Base-by-base conservation (phyloP, 2,888 invertebrate genomes). In the Callinectes sapidus region DNA sequence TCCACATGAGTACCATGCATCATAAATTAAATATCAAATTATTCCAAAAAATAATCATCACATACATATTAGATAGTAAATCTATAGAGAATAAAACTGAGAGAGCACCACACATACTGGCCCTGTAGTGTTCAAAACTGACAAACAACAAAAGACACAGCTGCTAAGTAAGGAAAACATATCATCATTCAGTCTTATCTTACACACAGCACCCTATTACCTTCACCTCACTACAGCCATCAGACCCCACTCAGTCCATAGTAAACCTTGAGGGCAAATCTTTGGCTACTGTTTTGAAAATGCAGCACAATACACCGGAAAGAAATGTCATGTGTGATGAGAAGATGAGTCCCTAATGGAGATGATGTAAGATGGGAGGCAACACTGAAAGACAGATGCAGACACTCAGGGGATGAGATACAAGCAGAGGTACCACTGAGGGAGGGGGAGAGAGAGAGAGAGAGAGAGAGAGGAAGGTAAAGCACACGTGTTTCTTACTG, bases 91-190 rank as follows among this genome's bases (percentile, higher is more conserved):
- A 28, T 71, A 71, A 13, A n/a, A 28, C n/a, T 71, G 2, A 28
- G 71, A n/a, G n/a, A 71, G 71, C 71, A 71, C 71, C 71, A 28
- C 71, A 71, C 71, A 71, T n/a, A 71, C 71, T 28, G 28, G 23
- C 71, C 2, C n/a, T 28, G 23, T 71, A 8, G 71, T 71, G 61
- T 61, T 61, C 1, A 61, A 61, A 23, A 61, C 61, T 61, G 18
- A 61, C 55, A 55, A 2, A 23, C 61, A 18, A 28, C 3, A 23
- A 23, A 28, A 71, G 28, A 71, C n/a, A 66, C 66, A 71, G 71
- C 28, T 23, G 2, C 28, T 28, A 18, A 23, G 61, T 23, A 61
- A 61, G 61, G 61, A 16, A 23, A 6, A 28, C 28, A 28, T 2
- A 2, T 28, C 13, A 61, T 3, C 18, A 23, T 71, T 10, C 28